Base-by-base conservation (phyloP, 2,113 vertebrate species). In the Gymnocephalus cernua region DNA sequence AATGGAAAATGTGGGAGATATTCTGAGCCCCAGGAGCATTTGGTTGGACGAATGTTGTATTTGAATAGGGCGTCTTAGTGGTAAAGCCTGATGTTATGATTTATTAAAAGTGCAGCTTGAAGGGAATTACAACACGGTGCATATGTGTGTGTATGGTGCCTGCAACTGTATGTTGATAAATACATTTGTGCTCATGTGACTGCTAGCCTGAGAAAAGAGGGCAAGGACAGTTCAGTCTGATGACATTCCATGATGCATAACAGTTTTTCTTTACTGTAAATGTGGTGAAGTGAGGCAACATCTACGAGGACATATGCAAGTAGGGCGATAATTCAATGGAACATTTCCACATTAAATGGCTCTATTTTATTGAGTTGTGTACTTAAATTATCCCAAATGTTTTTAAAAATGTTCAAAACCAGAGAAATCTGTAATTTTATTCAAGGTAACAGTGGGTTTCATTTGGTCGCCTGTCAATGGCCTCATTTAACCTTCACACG, bases 101-200 rank as follows among this genome's bases (percentile, higher is more conserved):
- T 92, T 87, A 92, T 94, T 93, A 88, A 91, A 92, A 91, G 73
- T 77, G 82, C 80, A 90, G 65, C n/a, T 67, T 90, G 89, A 91
- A 85, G 79, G 72, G 89, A 94, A 88, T 92, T 87, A 83, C 78
- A 79, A 74, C 79, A 16, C 63, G 57, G 19, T 70, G 82, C 59
- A 29, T 77, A 21, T 61, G 23, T 58, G 32, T 65, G 59, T 51
- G 59, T 67, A 14, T 27, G 54, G 10, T 62, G 79, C 45, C 61
- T 58, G 58, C 41, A 59, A 32, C 48, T 79, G 73, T 58, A 76
- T 71, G 79, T 59, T 57, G 67, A 71, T 65, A 74, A 70, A 70
- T 67, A 41, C 47, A 73, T 73, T 59, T 67, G 72, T 38, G 57
- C 8, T 23, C 38, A 59, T 74, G 75, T 78, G 77, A 79, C 70